phyloP scores from a whole-genome alignment of 2,113 vertebrate genomes.

The Oxygymnocypris stewartii region DNA sequence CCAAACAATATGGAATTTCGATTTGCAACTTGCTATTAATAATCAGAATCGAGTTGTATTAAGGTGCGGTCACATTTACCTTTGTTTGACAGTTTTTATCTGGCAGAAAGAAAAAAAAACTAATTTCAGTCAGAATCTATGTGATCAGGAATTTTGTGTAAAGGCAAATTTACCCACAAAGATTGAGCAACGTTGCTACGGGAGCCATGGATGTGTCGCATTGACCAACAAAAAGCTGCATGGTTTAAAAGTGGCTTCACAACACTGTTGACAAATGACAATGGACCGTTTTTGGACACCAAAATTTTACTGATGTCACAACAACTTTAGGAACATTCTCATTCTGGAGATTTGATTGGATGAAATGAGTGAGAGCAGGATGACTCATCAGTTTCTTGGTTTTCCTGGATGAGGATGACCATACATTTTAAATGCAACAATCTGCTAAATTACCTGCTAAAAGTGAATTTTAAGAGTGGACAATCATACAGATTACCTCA shows the following conservation, averaged over 20 bases:
- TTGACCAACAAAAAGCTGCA: no score
- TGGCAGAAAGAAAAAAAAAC: no score
- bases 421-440: neutral
- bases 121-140: neutral
- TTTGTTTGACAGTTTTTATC: no score
- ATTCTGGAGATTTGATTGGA: slow-evolving; percentile 5
- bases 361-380: neutral
- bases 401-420: neutral
- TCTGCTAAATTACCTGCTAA: slow-evolving; percentile 18
- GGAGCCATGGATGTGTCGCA: neutral
- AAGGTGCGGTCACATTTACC: neutral
- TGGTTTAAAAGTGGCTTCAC: neutral
- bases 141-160: neutral
- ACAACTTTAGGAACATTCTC: neutral
- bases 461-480: slow-evolving; percentile 7
- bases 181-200: neutral
- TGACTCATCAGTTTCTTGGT: neutral
- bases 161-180: neutral
- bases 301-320: neutral
- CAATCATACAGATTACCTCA: neutral
- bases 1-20: neutral
- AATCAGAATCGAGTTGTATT: neutral
- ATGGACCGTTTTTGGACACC: neutral
- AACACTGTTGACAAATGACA: neutral
- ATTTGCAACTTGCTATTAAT: neutral